Evolutionary conservation across 2,113 vertebrate genomes (phyloP).

Genomic region (Notothenia coriiceps): DNA sequence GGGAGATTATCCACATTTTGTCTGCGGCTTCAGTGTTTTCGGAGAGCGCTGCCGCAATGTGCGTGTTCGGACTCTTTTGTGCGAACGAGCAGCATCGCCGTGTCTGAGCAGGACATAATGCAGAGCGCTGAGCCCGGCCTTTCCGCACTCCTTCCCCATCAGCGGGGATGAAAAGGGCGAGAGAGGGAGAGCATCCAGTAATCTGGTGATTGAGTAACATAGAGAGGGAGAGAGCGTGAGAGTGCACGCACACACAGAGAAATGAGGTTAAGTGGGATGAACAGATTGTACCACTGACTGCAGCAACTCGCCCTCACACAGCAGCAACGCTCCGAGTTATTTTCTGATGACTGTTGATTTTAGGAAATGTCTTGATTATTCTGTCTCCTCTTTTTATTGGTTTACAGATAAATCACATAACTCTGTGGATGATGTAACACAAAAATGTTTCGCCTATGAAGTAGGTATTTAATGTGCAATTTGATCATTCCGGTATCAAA

Average conservation of each 20-base stretch:
- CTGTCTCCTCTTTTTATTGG: constrained; percentile 6
- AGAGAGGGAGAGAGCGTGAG: constrained; percentile 33
- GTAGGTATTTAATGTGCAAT: background rate
- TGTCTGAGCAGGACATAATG: constrained; percentile 48
- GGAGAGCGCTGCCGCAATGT: constrained; percentile 28
- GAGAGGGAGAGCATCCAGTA: constrained; percentile 70
- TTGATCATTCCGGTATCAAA: background rate
- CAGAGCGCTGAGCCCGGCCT: constrained; percentile 65
- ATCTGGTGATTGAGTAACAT: constrained; percentile 76
- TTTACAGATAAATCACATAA: background rate
- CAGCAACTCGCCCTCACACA: constrained; percentile 12
- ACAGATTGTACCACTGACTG: constrained; percentile 71
- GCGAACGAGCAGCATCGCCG: constrained; percentile 56
- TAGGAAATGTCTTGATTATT: background rate
- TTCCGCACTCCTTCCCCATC: constrained; percentile 49
- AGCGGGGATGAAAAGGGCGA: constrained; percentile 55
- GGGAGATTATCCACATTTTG: constrained; percentile 73
- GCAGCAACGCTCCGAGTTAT: constrained; percentile 1
- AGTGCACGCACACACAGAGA: constrained; percentile 52
- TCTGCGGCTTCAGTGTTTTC: constrained; percentile 52
- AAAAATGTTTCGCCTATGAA: background rate
- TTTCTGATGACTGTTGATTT: constrained; percentile 37
- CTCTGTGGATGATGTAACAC: background rate
- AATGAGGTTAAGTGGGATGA: constrained; percentile 79
- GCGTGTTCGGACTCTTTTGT: constrained; percentile 59